Base-by-base conservation (phyloP, 35 echinoderm and acorn worm species). In the Patiria miniata region DNA sequence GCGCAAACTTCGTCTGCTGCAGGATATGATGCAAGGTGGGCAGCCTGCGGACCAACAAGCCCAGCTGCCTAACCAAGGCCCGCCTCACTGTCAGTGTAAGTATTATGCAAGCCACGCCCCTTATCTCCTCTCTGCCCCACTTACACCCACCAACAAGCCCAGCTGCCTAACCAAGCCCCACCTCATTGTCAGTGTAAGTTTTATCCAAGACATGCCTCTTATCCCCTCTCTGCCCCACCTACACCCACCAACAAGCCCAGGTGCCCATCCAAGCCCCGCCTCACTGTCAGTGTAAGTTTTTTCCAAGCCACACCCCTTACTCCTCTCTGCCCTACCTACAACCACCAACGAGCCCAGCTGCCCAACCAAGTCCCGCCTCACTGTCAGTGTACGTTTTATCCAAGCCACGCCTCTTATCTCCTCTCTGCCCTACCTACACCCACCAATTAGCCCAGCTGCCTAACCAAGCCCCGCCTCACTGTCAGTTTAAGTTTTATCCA, bases 11-110 rank as follows among this genome's bases (percentile, higher is more conserved):
- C 93, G 89, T 30, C 77, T 95, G 52, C 86, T 87, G 33, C 93
- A 95, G 52, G 93, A 91, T 51, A 91, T 91, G 51, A 91, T 95
- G 84, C 93, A 95, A 47, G 86, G 89, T 34, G 91, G 89, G 68
- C 61, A 51, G 91, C 87, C 68, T 83, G 84, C 51, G 87, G 87
- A 84, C 81, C 85, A 73, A 78, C 91, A 85, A 73, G 65, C 61
- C 87, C 65, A 54, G n/a, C 85, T 78, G 85, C 85, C 76, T 42
- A 77, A 77, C 85, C 77, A 44, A 77, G 44, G 23, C 68, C 39
- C 9, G 2, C 26, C 65, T 7, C 65, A 73, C 15, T 50, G 39
- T 50, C 85, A 87, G 61, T 87, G 85, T 87, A 87, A 87, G 85
- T 87, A 16, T 47, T 12, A 47, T 47, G 4, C 42, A n/a, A 12